phyloP scores from a whole-genome alignment of 2,797 vertebrate species.

The Simalia tracyae region DNA sequence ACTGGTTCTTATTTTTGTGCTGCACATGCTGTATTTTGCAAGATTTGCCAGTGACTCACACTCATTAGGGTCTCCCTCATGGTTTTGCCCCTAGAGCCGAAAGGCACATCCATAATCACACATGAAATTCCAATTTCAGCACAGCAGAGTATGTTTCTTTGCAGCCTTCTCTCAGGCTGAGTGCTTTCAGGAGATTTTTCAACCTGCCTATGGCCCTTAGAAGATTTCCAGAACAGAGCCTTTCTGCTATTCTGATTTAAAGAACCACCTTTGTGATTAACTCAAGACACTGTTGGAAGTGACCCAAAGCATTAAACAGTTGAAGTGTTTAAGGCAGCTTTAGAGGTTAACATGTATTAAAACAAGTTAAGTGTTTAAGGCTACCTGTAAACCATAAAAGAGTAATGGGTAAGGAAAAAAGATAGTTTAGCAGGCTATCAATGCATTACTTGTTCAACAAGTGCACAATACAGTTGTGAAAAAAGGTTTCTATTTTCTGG shows the following conservation, averaged over 20 bases:
- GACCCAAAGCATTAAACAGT: constrained; percentile 55
- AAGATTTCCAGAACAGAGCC: constrained; percentile 8
- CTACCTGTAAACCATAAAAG: not conserved
- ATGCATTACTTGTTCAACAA: not conserved
- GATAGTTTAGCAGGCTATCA: not conserved
- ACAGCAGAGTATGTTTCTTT: not conserved
- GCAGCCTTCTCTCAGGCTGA: not conserved
- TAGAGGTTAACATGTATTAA: constrained; percentile 24
- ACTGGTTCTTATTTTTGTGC: not conserved
- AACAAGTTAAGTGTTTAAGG: constrained; percentile 33
- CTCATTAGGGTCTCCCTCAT: constrained; percentile 21
- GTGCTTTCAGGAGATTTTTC: not conserved
- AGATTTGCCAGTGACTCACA: constrained; percentile 15
- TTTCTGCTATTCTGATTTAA: constrained; percentile 37
- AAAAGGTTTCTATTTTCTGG: not conserved
- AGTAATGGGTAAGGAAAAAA: not conserved
- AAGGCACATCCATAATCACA: constrained; percentile 7
- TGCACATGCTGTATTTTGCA: not conserved
- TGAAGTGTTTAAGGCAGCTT: constrained; percentile 31
- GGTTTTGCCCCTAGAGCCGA: not conserved
- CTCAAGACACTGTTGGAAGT: constrained; percentile 33
- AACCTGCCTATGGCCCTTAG: not conserved
- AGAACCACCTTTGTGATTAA: constrained; percentile 44
- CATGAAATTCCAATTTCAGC: constrained; percentile 24
- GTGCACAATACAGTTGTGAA: not conserved